Base-by-base conservation (phyloP, 2,113 vertebrate species). In the Silurus meridionalis region DNA sequence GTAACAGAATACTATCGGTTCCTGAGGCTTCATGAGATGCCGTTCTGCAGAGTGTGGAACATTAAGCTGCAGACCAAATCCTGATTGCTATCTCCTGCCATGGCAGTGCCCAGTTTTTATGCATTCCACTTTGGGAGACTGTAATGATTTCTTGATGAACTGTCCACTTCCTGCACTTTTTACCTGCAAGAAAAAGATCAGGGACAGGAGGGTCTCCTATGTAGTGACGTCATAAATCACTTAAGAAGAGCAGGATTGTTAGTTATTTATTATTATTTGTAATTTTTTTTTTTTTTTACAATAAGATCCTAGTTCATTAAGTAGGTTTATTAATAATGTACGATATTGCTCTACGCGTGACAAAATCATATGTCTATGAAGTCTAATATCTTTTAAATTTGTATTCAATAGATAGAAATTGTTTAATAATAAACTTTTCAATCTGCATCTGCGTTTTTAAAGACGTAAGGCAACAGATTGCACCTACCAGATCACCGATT, bases 11-110 rank as follows among this genome's bases (percentile, higher is more conserved):
- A 57, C 60, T 52, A 87, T 58, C 86, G 60, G 50, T 60, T 48
- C 69, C 53, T 21, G 83, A 80, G 19, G 83, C 84, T 80, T 88
- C 72, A 84, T 58, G 82, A 90, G 83, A 78, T 60, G 79, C 81
- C 77, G 57, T 87, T 86, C 72, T 87, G 89, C 37, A 82, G 50
- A 60, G 71, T 50, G 78, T 64, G 72, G 79, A 87, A 87, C 88
- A 82, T 78, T 87, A 86, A 79, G 67, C 50, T 66, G 84, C 86
- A 86, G 64, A 53, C 82, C 87, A 79, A 82, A 11, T 48, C 60
- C 82, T 84, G 81, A 90, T 84, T 10, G 77, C 72, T 61, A 89
- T 86, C 86, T 81, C 83, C 85, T 64, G 72, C 82, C 82, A 88
- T 81, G 25, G 48, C 55, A 53, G 67, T 48, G 61, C 83, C 86